Percentiles rank a stretch among this genome's conserved stretches.
phyloP scores from a whole-genome alignment of 2,113 vertebrate genomes.

The Laterallus jamaicensis region DNA sequence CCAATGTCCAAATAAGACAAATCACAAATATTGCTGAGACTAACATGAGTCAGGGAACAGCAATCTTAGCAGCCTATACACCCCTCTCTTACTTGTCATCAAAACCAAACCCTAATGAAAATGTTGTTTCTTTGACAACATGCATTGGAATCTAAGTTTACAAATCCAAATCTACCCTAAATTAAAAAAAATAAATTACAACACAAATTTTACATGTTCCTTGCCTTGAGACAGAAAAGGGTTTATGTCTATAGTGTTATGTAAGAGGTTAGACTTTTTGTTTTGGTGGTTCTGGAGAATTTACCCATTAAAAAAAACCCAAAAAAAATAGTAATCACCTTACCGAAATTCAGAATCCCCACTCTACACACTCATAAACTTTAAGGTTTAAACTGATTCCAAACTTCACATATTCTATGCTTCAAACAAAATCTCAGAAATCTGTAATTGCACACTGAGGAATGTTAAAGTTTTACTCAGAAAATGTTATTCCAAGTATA shows the following conservation, averaged over 20 bases:
- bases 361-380: background rate
- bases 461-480: background rate
- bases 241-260: background rate
- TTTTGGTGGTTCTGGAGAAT: background rate
- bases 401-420: background rate
- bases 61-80: background rate
- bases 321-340: background rate
- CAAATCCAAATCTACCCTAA: background rate
- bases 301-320: background rate
- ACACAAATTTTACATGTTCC: background rate
- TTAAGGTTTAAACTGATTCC: background rate
- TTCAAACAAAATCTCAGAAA: background rate
- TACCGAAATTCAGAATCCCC: background rate
- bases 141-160: background rate
- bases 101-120: background rate
- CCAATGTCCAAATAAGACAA: background rate
- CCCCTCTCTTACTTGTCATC: background rate
- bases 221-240: background rate
- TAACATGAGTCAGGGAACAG: background rate
- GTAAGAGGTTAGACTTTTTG: background rate
- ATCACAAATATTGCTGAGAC: background rate
- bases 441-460: background rate
- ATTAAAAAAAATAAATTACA: background rate
- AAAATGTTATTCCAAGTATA: background rate
- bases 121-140: background rate